phyloP scores from a whole-genome alignment of 2,113 vertebrate genomes.

The Alexandromys fortis region DNA sequence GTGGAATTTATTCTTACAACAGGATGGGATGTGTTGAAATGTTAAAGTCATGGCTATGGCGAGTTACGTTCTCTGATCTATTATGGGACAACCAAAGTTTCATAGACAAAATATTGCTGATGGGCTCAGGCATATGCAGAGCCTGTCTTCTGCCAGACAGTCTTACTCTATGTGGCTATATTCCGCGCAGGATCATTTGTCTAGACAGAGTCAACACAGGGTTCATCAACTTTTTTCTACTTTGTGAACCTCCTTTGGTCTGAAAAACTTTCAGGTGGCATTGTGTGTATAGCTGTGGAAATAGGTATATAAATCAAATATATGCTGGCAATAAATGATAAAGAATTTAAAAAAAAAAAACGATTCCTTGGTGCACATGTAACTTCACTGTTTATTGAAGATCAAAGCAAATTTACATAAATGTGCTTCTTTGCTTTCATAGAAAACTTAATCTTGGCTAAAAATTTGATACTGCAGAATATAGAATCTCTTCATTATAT shows the following conservation, averaged over 20 bases:
- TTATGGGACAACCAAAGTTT: neutral
- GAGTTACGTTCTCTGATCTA: neutral
- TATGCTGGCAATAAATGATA: neutral
- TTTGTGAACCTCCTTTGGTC: neutral
- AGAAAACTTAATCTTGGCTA: neutral
- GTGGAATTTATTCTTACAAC: neutral
- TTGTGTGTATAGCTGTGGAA: neutral
- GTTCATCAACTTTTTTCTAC: neutral
- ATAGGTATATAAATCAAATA: neutral
- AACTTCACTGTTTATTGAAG: neutral
- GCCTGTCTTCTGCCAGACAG: neutral
- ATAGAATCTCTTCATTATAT: neutral
- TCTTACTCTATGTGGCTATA: neutral
- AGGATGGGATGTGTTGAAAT: neutral
- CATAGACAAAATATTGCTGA: neutral
- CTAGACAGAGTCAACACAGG: neutral
- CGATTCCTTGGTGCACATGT: too few relatives aligned
- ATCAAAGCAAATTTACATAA: neutral
- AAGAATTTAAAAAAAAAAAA: neutral
- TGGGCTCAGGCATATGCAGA: neutral
- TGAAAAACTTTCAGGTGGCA: neutral
- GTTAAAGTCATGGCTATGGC: neutral
- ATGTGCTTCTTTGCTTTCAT: neutral
- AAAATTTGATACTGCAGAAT: neutral
- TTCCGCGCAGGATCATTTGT: neutral